Conservation (phyloP, 1,140 invertebrate genomes). For the Nixonia krombeini region DNA sequence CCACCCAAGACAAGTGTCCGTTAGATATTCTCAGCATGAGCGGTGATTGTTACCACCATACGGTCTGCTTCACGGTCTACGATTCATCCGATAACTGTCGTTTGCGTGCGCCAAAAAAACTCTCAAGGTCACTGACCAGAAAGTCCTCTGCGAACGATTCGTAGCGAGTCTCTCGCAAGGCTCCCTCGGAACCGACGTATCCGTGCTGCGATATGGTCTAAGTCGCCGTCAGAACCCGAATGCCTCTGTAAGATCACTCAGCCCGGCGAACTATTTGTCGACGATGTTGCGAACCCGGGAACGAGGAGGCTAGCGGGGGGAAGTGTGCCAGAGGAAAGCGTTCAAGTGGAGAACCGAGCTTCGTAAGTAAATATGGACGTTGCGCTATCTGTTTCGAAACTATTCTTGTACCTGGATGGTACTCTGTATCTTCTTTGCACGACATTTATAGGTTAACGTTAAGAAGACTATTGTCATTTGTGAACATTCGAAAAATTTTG, state of each 20-base stretch:
- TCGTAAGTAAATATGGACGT: conserved; percentile 26
- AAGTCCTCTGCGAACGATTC: not conserved
- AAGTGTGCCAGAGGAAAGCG: conserved; percentile 12
- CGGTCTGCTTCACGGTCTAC: conserved; percentile 56
- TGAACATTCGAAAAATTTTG: too few relatives aligned
- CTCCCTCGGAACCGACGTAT: not conserved
- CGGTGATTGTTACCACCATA: conserved; percentile 67
- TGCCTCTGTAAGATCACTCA: not conserved
- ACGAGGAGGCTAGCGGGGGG: conserved; percentile 7
- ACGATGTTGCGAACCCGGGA: conserved; percentile 13
- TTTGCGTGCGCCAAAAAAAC: conserved; percentile 25
- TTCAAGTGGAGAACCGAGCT: conserved; percentile 23
- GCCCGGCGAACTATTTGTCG: not conserved
- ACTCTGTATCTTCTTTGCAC: too few relatives aligned
- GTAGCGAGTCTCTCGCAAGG: not conserved
- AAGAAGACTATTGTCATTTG: too few relatives aligned
- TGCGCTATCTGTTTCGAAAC: not conserved
- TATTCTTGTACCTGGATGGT: too few relatives aligned
- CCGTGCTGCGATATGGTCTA: not conserved
- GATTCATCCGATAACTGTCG: conserved; percentile 53
- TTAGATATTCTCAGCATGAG: conserved; percentile 70
- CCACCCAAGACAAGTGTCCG: conserved; percentile 69
- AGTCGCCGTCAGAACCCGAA: not conserved
- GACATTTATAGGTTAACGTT: too few relatives aligned
- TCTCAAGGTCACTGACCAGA: conserved; percentile 21